Evolutionary conservation across 2,113 vertebrate genomes (phyloP).

Genomic region (Anseranas semipalmata): DNA sequence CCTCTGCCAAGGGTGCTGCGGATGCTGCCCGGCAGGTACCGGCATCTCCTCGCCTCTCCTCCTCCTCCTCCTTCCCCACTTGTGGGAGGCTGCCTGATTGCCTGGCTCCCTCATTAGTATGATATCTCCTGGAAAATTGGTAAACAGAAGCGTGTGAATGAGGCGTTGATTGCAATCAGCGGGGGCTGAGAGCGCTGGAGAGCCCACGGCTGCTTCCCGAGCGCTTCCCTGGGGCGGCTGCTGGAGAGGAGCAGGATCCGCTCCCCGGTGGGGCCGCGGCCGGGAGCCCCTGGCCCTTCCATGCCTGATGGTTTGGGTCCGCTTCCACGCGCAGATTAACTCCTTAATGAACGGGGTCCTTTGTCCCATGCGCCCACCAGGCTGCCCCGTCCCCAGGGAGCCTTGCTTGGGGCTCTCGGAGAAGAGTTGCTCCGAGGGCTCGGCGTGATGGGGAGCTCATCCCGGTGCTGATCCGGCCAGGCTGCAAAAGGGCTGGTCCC

Average conservation of each 20-base stretch:
- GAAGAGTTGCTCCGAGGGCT: neutral
- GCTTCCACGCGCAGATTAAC: neutral
- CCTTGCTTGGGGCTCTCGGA: neutral
- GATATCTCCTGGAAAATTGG: conserved; percentile 43
- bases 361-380: no score
- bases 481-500: neutral
- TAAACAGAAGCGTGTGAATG: conserved; percentile 65
- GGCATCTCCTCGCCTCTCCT: neutral
- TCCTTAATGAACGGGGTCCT: no score
- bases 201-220: neutral
- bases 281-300: no score
- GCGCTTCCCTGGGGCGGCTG: neutral
- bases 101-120: conserved; percentile 41
- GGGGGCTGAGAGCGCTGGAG: conserved; percentile 29
- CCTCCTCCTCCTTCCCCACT: neutral
- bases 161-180: conserved; percentile 76
- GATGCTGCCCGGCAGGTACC: neutral
- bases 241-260: conserved; percentile 15
- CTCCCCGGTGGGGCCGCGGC: neutral
- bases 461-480: neutral
- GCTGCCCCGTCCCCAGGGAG: no score
- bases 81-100: conserved; percentile 43
- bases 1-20: neutral
- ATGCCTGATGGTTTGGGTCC: neutral
- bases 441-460: neutral